Percentiles rank a stretch among this genome's conserved stretches.
These are phyloP conservation scores for Masnerella sp. DNA, from an alignment of 2,888 invertebrate species.

Conservation along the genomic window DNA sequence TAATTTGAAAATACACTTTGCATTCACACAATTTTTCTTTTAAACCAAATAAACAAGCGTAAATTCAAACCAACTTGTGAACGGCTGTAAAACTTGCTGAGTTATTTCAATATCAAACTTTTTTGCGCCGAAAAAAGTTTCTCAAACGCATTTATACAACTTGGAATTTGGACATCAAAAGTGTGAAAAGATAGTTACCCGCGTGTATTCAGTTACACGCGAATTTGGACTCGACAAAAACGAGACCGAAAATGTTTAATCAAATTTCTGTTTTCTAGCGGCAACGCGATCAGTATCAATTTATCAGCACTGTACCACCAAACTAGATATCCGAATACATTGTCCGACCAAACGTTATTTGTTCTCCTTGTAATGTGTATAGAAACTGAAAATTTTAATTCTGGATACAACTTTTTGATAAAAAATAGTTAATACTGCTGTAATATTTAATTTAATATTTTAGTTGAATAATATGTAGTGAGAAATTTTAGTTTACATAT, in stretches of 20 bases:
- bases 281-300: constrained; percentile 39
- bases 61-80: no score
- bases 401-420: no score
- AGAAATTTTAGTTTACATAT: no score
- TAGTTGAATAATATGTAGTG: no score
- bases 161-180: constrained; percentile 9
- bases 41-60: no score
- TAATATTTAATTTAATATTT: no score
- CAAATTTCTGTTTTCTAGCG: constrained; percentile 6
- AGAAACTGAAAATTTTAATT: no score
- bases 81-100: no score
- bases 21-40: no score
- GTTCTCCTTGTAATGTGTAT: constrained; percentile 27
- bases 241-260: constrained; percentile 21
- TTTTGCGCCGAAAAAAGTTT: background rate
- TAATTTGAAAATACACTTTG: no score
- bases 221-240: constrained; percentile 2
- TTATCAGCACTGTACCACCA: constrained; percentile 12
- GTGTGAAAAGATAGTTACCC: background rate
- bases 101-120: no score
- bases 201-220: constrained; percentile 2
- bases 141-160: constrained; percentile 2
- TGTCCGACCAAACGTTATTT: constrained; percentile 41
- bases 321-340: constrained; percentile 10
- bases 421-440: no score